Evolutionary conservation across 2,113 vertebrate genomes (phyloP), one percentile per base, ranked within the genome.

Genomic region (Macroglossus sobrinus): DNA sequence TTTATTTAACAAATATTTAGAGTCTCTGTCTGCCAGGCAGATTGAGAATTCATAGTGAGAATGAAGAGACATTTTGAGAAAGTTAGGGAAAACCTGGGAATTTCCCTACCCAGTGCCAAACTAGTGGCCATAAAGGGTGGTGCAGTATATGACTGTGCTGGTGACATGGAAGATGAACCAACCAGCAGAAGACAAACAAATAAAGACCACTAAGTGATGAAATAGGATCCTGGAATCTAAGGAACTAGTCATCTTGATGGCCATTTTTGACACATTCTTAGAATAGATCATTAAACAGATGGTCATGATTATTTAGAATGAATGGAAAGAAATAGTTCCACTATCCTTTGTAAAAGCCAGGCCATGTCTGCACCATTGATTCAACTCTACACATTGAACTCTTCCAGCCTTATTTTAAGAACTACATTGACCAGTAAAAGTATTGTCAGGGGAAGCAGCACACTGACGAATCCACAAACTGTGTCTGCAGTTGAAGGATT

Each of bases 1-100:
- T 80, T 78, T 85, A 7, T 57, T 97, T 92, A 90, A 55, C 47
- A 86, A 66, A 45, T 89, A 92, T 38, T 90, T 64, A 72, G 43
- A 68, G 6, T n/a, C 30, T 94, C 28, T 40, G 0, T 72, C 10
- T 89, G 47, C 35, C 47, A 93, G 89, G 55, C 63, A 79, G 7
- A 59, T 69, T 84, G 53, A 94, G 43, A 43, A 75, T 75, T 84
- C 53, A 15, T 66, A 24, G 63, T 92, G 53, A 92, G 11, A 40
- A 91, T 69, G 38, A 93, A 86, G 13, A 89, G 86, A 40, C 28
- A 66, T 61, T 84, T 76, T 89, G 38, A 95, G 64, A 75, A 91
- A 86, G 68, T 92, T 68, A 79, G 28, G 75, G 28, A 71, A 88
- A 93, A 86, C 7, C 21, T 93, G 57, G 33, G 0, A 78, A 24